A percentile compares a stretch with the other conserved stretches of the same genome.
Evolutionary conservation across 2,888 invertebrate species (phyloP).

Genomic region (Chorisops tibialis): DNA sequence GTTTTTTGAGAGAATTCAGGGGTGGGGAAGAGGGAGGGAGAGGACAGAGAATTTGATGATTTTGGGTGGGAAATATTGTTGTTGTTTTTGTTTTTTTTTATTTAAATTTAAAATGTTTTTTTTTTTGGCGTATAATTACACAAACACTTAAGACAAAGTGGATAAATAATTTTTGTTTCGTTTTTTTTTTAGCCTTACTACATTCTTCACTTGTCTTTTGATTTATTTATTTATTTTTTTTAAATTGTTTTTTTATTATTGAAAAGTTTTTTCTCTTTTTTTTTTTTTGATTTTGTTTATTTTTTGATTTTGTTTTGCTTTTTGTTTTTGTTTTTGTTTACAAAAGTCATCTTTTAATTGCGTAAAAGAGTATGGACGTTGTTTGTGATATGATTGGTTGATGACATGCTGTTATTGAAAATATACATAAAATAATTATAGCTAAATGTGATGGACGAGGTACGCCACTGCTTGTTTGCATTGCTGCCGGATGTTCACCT

Average conservation of each 20-base stretch:
- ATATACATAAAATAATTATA: constrained; percentile 41
- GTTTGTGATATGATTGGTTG: constrained; percentile 50
- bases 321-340: not conserved
- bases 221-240: not conserved
- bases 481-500: constrained; percentile 84
- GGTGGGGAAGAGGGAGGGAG: no score
- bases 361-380: constrained; percentile 40
- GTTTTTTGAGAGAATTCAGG: no score
- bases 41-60: not conserved
- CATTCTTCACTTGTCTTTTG: not conserved
- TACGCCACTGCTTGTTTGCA: constrained; percentile 70
- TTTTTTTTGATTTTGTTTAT: not conserved
- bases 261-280: not conserved
- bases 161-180: no score
- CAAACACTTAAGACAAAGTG: no score
- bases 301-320: not conserved
- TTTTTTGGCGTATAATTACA: no score
- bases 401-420: constrained; percentile 40
- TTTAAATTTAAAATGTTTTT: no score
- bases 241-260: not conserved
- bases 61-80: no score
- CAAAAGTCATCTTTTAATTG: constrained; percentile 39
- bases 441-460: constrained; percentile 39
- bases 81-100: no score
- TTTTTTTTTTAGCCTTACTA: not conserved